Evolutionary conservation across 2,888 invertebrate genomes (phyloP), one percentile per base, ranked within the genome.

Genomic region (Drosophila quinaria): DNA sequence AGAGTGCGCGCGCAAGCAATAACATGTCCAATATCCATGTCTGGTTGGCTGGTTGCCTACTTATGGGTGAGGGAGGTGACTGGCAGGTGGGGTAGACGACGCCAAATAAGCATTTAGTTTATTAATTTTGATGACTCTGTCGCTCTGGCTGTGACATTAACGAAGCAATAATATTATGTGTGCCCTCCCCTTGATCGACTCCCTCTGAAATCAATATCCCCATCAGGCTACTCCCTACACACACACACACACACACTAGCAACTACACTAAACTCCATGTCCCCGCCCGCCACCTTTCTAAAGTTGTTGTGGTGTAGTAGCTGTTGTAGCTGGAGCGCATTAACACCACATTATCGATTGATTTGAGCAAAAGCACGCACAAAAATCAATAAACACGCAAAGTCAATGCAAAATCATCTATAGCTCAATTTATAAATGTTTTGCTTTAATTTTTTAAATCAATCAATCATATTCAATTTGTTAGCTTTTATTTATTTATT

Each of bases 321-420:
- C 58, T 55, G 72, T 60, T 6, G 25, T 49, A 46, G 67, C 58
- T 55, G 72, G 56, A 63, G 59, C 87, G 84, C 80, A 78, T 90
- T 88, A 90, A 90, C 90, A 89, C 91, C 90, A 89, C 88, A 90
- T 89, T 91, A 90, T 90, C 89, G 91, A 90, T 90, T 91, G 90
- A 90, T 90, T 90, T 87, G 72, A 75, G 69, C 69, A 35, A 70
- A 83, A 52, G 71, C 75, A 81, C 71, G 61, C 74, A 87, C 77
- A 78, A 81, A 88, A 86, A 85, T 87, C 85, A 60, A 89, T 87
- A 86, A 70, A 56, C 87, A 74, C 59, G 61, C 79, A 68, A 56
- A 74, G 77, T 47, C 70, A 70, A 72, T 70, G 69, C 60, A 56
- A 49, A 74, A 75, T 64, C 70, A 80, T 79, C 70, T 80, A 86